Conservation (phyloP, 2,113 vertebrate genomes). For the Osmerus mordax region DNA sequence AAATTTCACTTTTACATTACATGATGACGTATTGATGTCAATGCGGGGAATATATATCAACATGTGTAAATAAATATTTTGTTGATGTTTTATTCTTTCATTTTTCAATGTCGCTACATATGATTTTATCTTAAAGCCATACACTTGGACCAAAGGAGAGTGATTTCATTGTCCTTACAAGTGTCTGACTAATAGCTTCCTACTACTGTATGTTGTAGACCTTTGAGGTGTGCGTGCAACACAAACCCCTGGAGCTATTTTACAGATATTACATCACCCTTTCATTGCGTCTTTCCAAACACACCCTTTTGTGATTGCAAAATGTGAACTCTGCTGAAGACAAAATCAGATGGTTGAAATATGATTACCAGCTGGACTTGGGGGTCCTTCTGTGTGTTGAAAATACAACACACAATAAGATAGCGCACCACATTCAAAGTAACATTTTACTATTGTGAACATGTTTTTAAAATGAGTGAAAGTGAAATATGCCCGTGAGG, state of each 20-base stretch:
- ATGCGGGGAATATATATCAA: constrained; percentile 13
- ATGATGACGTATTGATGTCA: not conserved
- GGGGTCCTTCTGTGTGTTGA: no score
- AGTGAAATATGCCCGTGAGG: no score
- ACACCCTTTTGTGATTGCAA: constrained; percentile 56
- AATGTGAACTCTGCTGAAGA: constrained; percentile 48
- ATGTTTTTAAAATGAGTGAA: no score
- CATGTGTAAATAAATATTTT: constrained; percentile 76
- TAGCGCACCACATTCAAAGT: no score
- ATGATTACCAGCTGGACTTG: constrained; percentile 25
- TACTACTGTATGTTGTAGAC: constrained; percentile 12
- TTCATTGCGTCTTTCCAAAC: constrained; percentile 51
- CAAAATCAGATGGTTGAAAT: constrained; percentile 32
- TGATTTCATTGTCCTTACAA: not conserved
- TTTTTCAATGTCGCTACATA: constrained; percentile 28
- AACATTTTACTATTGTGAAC: no score
- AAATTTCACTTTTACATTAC: constrained; percentile 17
- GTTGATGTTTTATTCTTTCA: constrained; percentile 32
- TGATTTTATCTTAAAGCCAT: no score
- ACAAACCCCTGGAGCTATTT: constrained; percentile 51
- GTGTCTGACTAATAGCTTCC: constrained; percentile 9
- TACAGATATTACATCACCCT: constrained; percentile 64
- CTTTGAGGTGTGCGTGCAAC: constrained; percentile 30
- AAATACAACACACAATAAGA: no score
- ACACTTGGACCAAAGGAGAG: not conserved